A percentile compares a stretch with the other conserved stretches of the same genome.
These are phyloP conservation scores for Macrophya annulata DNA, from an alignment of 2,888 invertebrate genomes.

Conservation along the genomic window DNA sequence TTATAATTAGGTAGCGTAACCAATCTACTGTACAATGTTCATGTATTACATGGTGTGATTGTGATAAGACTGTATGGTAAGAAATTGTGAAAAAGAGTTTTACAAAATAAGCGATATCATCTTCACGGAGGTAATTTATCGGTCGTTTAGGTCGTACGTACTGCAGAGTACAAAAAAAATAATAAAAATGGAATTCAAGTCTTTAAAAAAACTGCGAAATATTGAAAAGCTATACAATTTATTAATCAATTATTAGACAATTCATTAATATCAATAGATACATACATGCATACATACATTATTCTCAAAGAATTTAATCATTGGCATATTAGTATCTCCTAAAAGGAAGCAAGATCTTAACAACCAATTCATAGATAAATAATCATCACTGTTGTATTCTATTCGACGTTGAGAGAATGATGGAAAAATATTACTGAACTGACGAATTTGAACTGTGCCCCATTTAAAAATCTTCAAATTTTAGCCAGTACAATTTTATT, in stretches of 20 bases:
- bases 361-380: slow-evolving; percentile 8
- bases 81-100: slow-evolving; percentile 61
- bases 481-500: background rate
- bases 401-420: slow-evolving; percentile 5
- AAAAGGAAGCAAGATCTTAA: slow-evolving; percentile 44
- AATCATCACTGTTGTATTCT: background rate
- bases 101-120: slow-evolving; percentile 17
- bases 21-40: slow-evolving; percentile 77
- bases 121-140: slow-evolving; percentile 30
- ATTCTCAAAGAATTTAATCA: slow-evolving; percentile 45
- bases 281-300: background rate
- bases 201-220: slow-evolving; percentile 64
- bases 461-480: background rate
- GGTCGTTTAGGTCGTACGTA: slow-evolving; percentile 65
- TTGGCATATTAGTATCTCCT: slow-evolving; percentile 23
- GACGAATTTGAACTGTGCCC: background rate
- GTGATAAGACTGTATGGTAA: slow-evolving; percentile 77
- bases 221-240: slow-evolving; percentile 64
- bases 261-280: slow-evolving; percentile 27
- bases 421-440: background rate
- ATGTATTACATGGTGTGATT: slow-evolving; percentile 76
- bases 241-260: slow-evolving; percentile 59
- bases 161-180: slow-evolving; percentile 68
- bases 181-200: slow-evolving; percentile 67
- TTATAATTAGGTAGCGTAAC: slow-evolving; percentile 69